Evolutionary conservation across 2,888 invertebrate species (phyloP).

Genomic region (Cabera pusaria): DNA sequence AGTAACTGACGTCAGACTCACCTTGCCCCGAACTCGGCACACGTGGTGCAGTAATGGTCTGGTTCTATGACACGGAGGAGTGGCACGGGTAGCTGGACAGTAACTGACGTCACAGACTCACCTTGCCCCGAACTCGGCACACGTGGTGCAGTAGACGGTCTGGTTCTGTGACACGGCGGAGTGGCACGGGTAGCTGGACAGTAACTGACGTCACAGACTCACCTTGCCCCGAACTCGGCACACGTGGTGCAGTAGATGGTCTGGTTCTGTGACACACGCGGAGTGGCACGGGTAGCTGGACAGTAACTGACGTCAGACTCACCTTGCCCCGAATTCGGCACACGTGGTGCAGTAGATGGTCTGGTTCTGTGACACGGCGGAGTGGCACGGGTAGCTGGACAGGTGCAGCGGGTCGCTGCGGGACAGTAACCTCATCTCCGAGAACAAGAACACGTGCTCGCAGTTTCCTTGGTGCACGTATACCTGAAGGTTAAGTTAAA

Average conservation of each 20-base stretch:
- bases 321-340: slow-evolving; percentile 75
- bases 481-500: slow-evolving; percentile 82
- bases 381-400: slow-evolving; percentile 84
- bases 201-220: too few species aligned
- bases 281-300: too few species aligned
- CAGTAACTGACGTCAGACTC: too few species aligned
- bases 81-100: too few species aligned
- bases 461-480: slow-evolving; percentile 96
- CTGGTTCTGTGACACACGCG: too few species aligned
- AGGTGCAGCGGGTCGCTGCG: slow-evolving; percentile 67
- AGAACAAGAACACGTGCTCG: slow-evolving; percentile 94
- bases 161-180: slow-evolving; percentile 73
- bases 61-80: too few species aligned
- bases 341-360: slow-evolving; percentile 87
- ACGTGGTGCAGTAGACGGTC: slow-evolving; percentile 86
- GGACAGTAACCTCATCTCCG: slow-evolving; percentile 86
- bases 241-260: too few species aligned
- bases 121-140: slow-evolving; percentile 84
- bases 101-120: too few species aligned
- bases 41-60: too few species aligned
- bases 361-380: slow-evolving; percentile 73
- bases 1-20: too few species aligned
- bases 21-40: too few species aligned
- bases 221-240: too few species aligned
- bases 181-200: slow-evolving; percentile 85